phyloP scores from a whole-genome alignment of 2,113 vertebrate genomes.

The Gopherus flavomarginatus region DNA sequence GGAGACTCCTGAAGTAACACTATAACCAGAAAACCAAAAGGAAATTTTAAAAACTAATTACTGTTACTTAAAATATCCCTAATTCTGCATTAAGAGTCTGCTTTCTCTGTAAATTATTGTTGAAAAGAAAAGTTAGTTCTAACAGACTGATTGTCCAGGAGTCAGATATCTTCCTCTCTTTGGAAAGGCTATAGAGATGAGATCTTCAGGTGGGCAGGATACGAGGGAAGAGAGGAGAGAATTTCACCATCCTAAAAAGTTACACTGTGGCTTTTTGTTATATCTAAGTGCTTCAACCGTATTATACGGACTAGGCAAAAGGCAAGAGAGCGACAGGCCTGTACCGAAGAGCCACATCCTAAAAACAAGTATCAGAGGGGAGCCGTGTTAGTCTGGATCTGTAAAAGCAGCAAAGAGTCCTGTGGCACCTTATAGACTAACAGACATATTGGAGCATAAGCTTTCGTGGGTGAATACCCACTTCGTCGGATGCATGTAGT shows the following conservation, averaged over 20 bases:
- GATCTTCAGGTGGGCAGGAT: neutral
- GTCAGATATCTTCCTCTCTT: neutral
- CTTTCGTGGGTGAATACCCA: too few species aligned
- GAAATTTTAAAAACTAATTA: neutral
- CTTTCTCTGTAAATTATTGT: neutral
- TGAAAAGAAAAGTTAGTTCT: neutral
- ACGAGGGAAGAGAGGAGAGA: too few species aligned
- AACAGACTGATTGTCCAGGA: neutral
- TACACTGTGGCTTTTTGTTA: rapidly evolving
- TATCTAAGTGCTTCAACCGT: rapidly evolving
- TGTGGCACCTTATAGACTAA: too few species aligned
- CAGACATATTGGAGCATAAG: too few species aligned
- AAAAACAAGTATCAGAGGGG: too few species aligned
- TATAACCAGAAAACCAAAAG: neutral
- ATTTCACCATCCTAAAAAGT: neutral
- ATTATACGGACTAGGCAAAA: neutral
- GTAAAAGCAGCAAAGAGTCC: too few species aligned
- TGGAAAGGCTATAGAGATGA: neutral
- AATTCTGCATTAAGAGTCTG: neutral
- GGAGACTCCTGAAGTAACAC: neutral
- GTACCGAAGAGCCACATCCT: too few species aligned
- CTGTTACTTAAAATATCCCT: neutral
- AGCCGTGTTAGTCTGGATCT: too few species aligned
- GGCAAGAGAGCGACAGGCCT: rapidly evolving
- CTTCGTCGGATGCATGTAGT: too few species aligned